Evolutionary conservation across 35 echinoderm and acorn worm species (phyloP).

Genomic region (Hemicentrotus pulcherrimus): DNA sequence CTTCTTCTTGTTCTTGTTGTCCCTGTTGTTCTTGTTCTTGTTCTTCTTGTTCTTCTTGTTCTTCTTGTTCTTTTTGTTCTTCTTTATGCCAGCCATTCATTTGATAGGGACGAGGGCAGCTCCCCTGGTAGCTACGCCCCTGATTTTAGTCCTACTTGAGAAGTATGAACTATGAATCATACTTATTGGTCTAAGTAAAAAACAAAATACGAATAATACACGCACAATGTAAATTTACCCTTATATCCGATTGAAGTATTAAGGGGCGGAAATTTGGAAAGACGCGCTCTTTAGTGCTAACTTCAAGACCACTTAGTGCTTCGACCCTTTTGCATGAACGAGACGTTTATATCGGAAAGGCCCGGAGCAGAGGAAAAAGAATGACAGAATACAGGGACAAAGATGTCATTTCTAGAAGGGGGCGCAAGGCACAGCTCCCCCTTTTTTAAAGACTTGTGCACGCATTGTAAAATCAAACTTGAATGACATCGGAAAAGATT

Average conservation of each 20-base stretch:
- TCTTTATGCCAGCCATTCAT: too few species aligned
- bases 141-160: too few species aligned
- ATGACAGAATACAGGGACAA: background rate
- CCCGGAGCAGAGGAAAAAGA: background rate
- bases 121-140: background rate
- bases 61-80: too few species aligned
- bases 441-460: background rate
- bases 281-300: slow-evolving; percentile 2
- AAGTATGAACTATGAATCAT: too few species aligned
- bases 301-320: slow-evolving; percentile 33
- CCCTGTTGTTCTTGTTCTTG: too few species aligned
- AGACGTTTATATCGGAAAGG: slow-evolving; percentile 12
- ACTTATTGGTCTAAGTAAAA: background rate
- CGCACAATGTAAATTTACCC: slow-evolving; percentile 41
- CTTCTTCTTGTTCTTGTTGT: too few species aligned
- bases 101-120: background rate
- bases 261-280: slow-evolving; percentile 31
- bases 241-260: background rate
- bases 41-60: too few species aligned
- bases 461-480: too few species aligned
- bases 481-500: too few species aligned
- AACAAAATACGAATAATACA: background rate
- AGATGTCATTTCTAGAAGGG: background rate
- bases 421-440: background rate
- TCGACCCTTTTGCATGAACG: background rate